Evolutionary conservation across 92 coral and sea anemone genomes (phyloP).

Genomic region (Parazoanthus swiftii): DNA sequence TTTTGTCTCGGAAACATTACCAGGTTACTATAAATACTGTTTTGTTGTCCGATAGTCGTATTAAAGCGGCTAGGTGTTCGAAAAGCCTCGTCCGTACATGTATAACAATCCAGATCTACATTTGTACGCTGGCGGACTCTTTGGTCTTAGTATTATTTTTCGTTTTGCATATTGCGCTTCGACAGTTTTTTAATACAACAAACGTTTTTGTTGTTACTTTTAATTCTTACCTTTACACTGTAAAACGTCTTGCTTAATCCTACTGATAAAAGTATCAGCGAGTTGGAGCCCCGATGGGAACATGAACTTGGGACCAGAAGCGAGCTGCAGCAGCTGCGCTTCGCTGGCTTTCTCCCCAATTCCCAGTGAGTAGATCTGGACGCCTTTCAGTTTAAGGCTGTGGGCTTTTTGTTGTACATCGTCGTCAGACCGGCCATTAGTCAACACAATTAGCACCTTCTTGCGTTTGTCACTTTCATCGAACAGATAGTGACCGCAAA

Average conservation of each 20-base stretch:
- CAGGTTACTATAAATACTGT: too few species aligned
- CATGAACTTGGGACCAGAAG: slow-evolving; percentile 43
- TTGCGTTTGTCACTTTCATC: slow-evolving; percentile 33
- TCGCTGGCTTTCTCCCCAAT: slow-evolving; percentile 24
- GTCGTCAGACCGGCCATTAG: slow-evolving; percentile 28
- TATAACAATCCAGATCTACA: too few species aligned
- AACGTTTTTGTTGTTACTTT: too few species aligned
- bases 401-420: slow-evolving; percentile 41
- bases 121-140: too few species aligned
- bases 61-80: too few species aligned
- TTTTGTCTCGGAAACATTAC: too few species aligned
- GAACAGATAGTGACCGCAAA: slow-evolving; percentile 40
- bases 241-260: slow-evolving; percentile 30
- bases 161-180: too few species aligned
- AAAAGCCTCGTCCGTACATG: too few species aligned
- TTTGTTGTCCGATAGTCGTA: too few species aligned
- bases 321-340: slow-evolving; percentile 15
- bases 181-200: too few species aligned
- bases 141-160: too few species aligned
- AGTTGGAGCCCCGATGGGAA: slow-evolving; percentile 30
- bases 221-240: slow-evolving; percentile 13
- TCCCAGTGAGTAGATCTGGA: slow-evolving; percentile 33
- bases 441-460: slow-evolving; percentile 41
- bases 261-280: slow-evolving; percentile 23
- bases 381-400: slow-evolving; percentile 32